These are phyloP conservation scores for Embidobia sp. DNA, from an alignment of 2,888 invertebrate species.

Conservation along the genomic window DNA sequence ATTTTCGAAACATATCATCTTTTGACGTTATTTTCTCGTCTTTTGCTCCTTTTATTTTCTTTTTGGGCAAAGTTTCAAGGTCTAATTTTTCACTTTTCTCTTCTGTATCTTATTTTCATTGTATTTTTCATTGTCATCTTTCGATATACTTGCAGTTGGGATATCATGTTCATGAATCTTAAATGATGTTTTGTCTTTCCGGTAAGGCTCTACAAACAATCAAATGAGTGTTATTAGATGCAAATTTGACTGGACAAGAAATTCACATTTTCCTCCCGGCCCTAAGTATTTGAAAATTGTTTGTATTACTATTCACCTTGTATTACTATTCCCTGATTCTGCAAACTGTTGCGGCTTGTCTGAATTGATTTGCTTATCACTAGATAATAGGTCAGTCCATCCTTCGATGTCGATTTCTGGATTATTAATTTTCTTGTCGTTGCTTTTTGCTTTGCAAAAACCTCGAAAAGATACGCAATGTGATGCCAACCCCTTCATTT, in stretches of 20 bases:
- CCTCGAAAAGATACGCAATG: conserved; percentile 90
- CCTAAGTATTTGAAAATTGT: too few species aligned
- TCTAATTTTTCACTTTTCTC: conserved; percentile 61
- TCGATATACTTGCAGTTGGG: too few species aligned
- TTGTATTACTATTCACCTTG: too few species aligned
- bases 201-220: too few species aligned
- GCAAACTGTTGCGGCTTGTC: conserved; percentile 86
- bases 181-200: too few species aligned
- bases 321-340: too few species aligned
- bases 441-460: conserved; percentile 89
- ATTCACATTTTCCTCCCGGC: too few species aligned
- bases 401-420: conserved; percentile 90
- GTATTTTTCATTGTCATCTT: neutral
- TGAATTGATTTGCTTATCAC: conserved; percentile 86
- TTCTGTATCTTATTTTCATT: conserved; percentile 2
- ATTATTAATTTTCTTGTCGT: conserved; percentile 91
- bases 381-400: conserved; percentile 86
- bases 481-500: conserved; percentile 95
- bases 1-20: conserved; percentile 90
- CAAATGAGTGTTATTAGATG: too few species aligned
- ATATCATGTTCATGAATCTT: too few species aligned
- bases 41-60: neutral
- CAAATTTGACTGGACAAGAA: too few species aligned
- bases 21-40: conserved; percentile 75
- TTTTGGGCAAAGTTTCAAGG: too few species aligned